Conservation (phyloP, 2,797 vertebrate species). For the Tadarida brasiliensis region DNA sequence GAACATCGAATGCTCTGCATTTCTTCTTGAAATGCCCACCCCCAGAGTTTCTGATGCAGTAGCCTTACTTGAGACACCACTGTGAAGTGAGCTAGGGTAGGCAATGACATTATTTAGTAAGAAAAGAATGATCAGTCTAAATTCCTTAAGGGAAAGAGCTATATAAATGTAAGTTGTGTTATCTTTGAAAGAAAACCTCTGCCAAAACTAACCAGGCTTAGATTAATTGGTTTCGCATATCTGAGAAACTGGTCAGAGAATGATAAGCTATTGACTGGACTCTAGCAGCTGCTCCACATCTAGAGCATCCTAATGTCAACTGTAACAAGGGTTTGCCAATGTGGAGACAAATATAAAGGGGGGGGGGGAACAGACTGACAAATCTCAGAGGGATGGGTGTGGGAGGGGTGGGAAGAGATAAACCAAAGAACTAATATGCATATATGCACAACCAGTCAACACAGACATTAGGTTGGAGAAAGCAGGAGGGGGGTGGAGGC, state of each 20-base stretch:
- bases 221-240: conserved; percentile 55
- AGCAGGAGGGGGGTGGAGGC: no score
- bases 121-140: not conserved
- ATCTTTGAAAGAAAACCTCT: conserved; percentile 51
- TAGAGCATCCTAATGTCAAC: conserved; percentile 4
- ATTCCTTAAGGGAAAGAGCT: not conserved
- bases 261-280: conserved; percentile 43
- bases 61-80: not conserved
- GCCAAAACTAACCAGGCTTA: conserved; percentile 21
- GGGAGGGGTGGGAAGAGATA: no score
- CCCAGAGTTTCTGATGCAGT: not conserved
- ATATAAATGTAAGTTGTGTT: conserved; percentile 23
- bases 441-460: no score
- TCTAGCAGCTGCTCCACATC: not conserved
- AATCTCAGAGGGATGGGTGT: no score
- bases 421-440: no score
- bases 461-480: no score
- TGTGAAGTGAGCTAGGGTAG: not conserved
- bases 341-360: not conserved
- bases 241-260: conserved; percentile 49
- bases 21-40: not conserved
- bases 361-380: not conserved
- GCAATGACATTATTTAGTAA: conserved; percentile 16
- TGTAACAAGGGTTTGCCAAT: not conserved
- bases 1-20: no score